phyloP scores from a whole-genome alignment of 2,797 vertebrate genomes.

The Microtus obscurus region DNA sequence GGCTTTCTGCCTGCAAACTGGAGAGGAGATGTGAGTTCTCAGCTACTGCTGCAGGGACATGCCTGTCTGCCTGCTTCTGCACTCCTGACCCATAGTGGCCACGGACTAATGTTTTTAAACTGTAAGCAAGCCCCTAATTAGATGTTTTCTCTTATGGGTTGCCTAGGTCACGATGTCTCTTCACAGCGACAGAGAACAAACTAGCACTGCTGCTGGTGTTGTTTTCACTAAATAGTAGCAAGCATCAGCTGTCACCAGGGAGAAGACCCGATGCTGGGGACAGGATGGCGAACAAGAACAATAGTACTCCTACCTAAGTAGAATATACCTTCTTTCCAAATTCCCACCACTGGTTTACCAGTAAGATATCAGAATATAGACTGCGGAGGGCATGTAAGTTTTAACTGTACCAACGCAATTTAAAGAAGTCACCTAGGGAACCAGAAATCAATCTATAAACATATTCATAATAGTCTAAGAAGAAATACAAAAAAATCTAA shows the following conservation, averaged over 20 bases:
- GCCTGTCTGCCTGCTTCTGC: too few relatives aligned
- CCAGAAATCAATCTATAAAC: constrained; percentile 11
- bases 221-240: background rate
- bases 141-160: background rate
- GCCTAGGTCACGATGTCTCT: background rate
- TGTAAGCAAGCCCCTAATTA: background rate
- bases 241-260: background rate
- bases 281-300: background rate
- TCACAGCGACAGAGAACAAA: background rate
- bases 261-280: background rate
- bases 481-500: background rate
- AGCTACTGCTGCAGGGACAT: background rate
- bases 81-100: too few relatives aligned
- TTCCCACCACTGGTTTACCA: background rate
- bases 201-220: background rate
- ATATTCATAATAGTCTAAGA: background rate
- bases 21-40: background rate
- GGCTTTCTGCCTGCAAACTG: background rate
- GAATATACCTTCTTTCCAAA: background rate
- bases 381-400: background rate
- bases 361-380: background rate
- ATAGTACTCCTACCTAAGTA: rapidly evolving
- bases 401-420: background rate
- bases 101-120: background rate
- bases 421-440: background rate